Percentiles rank a stretch among this genome's conserved stretches.
phyloP scores from a whole-genome alignment of 2,888 invertebrate genomes.

The Stenolophus ochropezus region DNA sequence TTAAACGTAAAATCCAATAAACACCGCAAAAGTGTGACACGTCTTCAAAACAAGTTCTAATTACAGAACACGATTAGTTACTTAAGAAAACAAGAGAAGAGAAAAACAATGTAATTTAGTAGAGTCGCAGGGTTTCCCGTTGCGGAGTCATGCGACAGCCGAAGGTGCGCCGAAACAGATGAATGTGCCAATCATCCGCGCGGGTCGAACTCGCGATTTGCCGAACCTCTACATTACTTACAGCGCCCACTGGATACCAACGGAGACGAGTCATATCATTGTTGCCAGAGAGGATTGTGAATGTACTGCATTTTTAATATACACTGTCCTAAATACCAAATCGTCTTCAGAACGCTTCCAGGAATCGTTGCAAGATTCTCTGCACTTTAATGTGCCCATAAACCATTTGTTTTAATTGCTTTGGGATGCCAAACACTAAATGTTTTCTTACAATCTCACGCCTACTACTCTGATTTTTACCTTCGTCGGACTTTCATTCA shows the following conservation, averaged over 20 bases:
- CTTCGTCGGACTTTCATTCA: too few species aligned
- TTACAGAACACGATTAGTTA: constrained; percentile 53
- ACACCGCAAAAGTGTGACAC: constrained; percentile 43
- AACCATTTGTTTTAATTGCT: not conserved
- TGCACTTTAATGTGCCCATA: not conserved
- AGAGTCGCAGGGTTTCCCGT: constrained; percentile 37
- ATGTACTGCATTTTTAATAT: constrained; percentile 9
- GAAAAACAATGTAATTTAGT: constrained; percentile 30
- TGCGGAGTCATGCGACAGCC: constrained; percentile 34
- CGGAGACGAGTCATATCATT: constrained; percentile 31
- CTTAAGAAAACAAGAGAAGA: constrained; percentile 47
- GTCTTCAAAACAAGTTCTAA: constrained; percentile 42
- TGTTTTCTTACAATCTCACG: not conserved
- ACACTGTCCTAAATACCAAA: constrained; percentile 1
- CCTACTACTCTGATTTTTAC: too few species aligned
- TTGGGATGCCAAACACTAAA: not conserved
- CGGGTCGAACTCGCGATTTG: constrained; percentile 29
- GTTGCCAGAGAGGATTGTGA: constrained; percentile 6
- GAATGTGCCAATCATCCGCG: constrained; percentile 53
- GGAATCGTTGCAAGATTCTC: not conserved
- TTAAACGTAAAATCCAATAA: constrained; percentile 45
- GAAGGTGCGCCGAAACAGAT: constrained; percentile 53
- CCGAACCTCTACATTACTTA: constrained; percentile 49
- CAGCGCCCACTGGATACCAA: constrained; percentile 40
- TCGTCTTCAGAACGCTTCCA: not conserved